Percentiles rank a stretch among this genome's conserved stretches.
Evolutionary conservation across 2,888 invertebrate species (phyloP).

Genomic region (Mesorhabditis sp.): DNA sequence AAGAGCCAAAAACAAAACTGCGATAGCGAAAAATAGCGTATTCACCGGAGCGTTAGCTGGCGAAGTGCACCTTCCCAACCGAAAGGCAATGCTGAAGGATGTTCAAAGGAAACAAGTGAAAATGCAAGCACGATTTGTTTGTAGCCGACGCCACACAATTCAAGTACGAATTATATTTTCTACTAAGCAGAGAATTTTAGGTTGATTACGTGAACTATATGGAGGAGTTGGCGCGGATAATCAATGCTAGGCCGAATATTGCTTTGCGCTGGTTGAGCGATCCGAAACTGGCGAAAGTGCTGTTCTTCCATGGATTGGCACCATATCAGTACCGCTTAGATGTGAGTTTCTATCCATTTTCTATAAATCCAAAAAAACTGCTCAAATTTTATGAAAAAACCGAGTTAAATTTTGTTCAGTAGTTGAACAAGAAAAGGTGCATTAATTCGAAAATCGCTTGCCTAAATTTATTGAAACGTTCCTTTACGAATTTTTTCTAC

Average conservation of each 20-base stretch:
- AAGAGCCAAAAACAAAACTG: background rate
- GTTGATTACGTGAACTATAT: background rate
- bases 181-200: background rate
- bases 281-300: background rate
- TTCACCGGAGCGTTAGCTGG: slow-evolving; percentile 23
- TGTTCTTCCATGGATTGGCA: background rate
- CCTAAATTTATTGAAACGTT: too few relatives aligned
- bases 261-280: background rate
- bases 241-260: background rate
- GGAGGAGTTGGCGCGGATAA: slow-evolving; percentile 1
- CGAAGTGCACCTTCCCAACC: slow-evolving; percentile 50
- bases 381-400: too few relatives aligned
- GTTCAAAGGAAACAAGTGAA: slow-evolving; percentile 47
- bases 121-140: slow-evolving; percentile 44
- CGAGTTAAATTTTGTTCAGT: too few relatives aligned
- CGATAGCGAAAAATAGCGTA: background rate
- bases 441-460: too few relatives aligned
- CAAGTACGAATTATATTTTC: slow-evolving; percentile 45
- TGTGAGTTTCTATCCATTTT: background rate
- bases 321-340: slow-evolving; percentile 4
- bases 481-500: too few relatives aligned
- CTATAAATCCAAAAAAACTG: too few relatives aligned
- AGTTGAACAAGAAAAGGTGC: too few relatives aligned
- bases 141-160: slow-evolving; percentile 59
- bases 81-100: slow-evolving; percentile 58